Evolutionary conservation across 2,113 vertebrate species (phyloP).

Genomic region (Uria aalge): DNA sequence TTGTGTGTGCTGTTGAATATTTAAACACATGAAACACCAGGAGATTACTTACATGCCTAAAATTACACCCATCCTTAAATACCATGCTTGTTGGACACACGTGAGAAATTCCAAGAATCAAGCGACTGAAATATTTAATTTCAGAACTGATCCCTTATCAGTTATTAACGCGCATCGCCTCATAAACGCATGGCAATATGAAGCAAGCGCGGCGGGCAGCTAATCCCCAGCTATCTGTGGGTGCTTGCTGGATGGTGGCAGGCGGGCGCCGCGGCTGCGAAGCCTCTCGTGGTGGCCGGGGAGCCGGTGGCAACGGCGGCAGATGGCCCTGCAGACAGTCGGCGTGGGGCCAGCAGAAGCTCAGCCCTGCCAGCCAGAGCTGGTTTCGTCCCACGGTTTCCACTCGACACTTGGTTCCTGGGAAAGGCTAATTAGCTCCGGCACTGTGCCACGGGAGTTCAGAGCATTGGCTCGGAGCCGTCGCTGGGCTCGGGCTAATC

Average conservation of each 20-base stretch:
- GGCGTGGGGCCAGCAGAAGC: not conserved
- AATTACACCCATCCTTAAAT: not conserved
- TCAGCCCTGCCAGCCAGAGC: not conserved
- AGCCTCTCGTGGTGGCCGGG: not conserved
- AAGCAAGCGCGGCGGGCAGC: fast-evolving
- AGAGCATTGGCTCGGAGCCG: fast-evolving
- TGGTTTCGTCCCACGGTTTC: not conserved
- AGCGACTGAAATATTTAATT: not conserved
- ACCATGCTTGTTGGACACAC: fast-evolving
- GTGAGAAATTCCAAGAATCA: not conserved
- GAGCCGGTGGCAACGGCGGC: not conserved
- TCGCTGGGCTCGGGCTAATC: fast-evolving
- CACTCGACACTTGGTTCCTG: fast-evolving
- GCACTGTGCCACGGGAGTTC: fast-evolving
- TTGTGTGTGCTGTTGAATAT: not conserved
- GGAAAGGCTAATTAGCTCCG: not conserved
- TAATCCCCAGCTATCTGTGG: not conserved
- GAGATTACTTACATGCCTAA: not conserved
- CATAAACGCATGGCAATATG: fast-evolving
- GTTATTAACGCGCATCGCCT: fast-evolving
- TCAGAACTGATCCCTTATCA: not conserved
- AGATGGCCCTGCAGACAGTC: not conserved
- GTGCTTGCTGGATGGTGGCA: not conserved
- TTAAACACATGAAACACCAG: not conserved
- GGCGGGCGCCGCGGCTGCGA: fast-evolving